Evolutionary conservation across 2,888 invertebrate genomes (phyloP), one percentile per base, ranked within the genome.

Genomic region (Drosophila prostipennis): DNA sequence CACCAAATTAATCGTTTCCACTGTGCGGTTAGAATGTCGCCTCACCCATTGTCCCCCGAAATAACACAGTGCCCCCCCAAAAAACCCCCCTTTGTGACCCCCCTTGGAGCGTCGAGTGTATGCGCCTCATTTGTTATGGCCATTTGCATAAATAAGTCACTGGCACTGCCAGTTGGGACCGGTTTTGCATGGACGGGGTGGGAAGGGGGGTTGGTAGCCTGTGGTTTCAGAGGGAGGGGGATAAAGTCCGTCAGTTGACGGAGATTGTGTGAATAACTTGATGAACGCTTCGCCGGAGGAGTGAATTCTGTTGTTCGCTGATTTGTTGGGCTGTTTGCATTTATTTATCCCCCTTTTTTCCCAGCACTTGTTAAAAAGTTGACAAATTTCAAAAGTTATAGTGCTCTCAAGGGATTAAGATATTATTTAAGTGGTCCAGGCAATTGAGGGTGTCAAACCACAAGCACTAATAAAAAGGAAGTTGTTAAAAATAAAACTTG

Each of bases 61-160:
- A 43, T 29, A 29, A 13, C 11, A 42, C 29, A 29, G 29, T 26
- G 11, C 23, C 4, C n/a, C 46, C 42, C 14, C 3, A 36, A 51
- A 16, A 37, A 8, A 16, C 39, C 10, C 26, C 42, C 34, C 14
- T 14, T 16, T 8, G 10, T 34, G 8, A 6, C 19, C 40, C 34
- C 34, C 45, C 36, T 1, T 8, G 34, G 32, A 39, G 65, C 64
- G 65, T 65, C 65, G 65, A 65, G 65, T 64, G 68, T 80, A 63
- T 80, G 72, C 80, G 82, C 72, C 85, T 87, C 87, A 84, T 87
- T 84, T 84, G 85, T 81, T 84, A 87, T 84, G 79, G 85, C 77
- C 87, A 87, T 87, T 87, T 84, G 87, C 83, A 87, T 87, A 87
- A 84, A 87, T 87, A 84, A 87, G 83, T 87, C 87, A 87, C 83